Evolutionary conservation across 2,797 vertebrate genomes (phyloP), one percentile per base, ranked within the genome.

Genomic region (Odontamblyopus rebecca): DNA sequence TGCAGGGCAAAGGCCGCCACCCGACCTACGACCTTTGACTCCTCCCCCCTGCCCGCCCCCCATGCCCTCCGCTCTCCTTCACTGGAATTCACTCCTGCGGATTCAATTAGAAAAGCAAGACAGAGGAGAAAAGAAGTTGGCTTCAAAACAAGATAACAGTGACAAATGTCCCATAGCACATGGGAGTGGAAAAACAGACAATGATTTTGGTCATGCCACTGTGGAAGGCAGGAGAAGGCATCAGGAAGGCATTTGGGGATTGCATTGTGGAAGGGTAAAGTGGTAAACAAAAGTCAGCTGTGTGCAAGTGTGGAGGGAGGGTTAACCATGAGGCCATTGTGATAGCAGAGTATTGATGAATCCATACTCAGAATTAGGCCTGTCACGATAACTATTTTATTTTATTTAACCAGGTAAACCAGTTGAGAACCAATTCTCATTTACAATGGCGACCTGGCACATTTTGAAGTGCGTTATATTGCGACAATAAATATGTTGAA

Each of bases 41-140:
- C 88, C 87, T 85, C 73, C 85, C 85, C 86, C 38, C 63, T 57
- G 53, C 53, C n/a, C 29, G 51, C 70, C 64, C 74, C 69, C 57
- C 73, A 32, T 72, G 71, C 56, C 32, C 85, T 72, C 74, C 64
- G 71, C 75, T 74, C 78, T 72, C 76, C 78, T 81, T 72, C 61
- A 32, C 68, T 89, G 89, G 86, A 91, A 90, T 90, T 85, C 85
- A 85, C 80, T 89, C 84, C 84, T 88, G 82, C 87, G 86, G 75
- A 85, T 92, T 86, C 85, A 85, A 87, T 91, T 90, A 84, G 80
- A 83, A 85, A 62, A 69, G 71, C 54, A 16, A 82, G 81, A 48
- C 38, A 70, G 54, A 67, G 54, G 29, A 68, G 65, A 64, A 61
- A 74, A 60, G 62, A 18, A 26, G 56, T 48, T 62, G 62, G 63